Percentiles rank a stretch among this genome's conserved stretches.
Evolutionary conservation across 2,797 vertebrate species (phyloP).

Genomic region (Galago senegalensis): DNA sequence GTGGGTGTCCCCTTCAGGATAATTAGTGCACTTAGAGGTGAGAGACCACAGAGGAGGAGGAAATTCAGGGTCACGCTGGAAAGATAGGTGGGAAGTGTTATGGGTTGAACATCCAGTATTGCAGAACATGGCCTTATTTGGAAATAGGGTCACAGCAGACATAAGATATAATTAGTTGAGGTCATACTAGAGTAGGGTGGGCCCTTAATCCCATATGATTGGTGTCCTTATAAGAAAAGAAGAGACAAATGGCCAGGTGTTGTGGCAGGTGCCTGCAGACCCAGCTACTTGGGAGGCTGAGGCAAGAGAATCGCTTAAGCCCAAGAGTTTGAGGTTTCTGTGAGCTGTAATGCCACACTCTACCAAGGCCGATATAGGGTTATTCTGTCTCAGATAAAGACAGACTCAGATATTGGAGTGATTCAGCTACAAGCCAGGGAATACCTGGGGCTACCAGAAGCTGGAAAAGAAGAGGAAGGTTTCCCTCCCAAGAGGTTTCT

Average conservation of each 20-base stretch:
- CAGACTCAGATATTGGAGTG: background rate
- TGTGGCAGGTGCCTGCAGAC: too few relatives aligned
- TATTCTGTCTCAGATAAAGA: background rate
- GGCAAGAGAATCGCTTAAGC: too few relatives aligned
- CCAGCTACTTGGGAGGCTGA: too few relatives aligned
- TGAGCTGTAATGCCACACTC: too few relatives aligned
- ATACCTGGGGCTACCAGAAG: background rate
- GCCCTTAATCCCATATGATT: background rate
- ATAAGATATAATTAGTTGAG: background rate
- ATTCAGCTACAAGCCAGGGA: background rate
- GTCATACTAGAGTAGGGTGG: background rate
- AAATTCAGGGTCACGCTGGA: background rate
- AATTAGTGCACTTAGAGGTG: background rate
- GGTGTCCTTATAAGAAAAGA: background rate
- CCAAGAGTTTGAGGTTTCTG: too few relatives aligned
- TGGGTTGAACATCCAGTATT: background rate
- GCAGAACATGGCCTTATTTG: constrained; percentile 20
- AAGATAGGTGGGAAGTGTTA: background rate
- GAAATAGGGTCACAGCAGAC: background rate
- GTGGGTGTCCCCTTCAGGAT: background rate
- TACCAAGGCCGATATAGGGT: too few relatives aligned
- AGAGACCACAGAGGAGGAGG: background rate
- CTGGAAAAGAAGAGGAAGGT: background rate
- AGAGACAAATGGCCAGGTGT: background rate
- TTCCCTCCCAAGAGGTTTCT: background rate